Evolutionary conservation across 2,113 vertebrate genomes (phyloP).

Genomic region (Synodontis membranacea): DNA sequence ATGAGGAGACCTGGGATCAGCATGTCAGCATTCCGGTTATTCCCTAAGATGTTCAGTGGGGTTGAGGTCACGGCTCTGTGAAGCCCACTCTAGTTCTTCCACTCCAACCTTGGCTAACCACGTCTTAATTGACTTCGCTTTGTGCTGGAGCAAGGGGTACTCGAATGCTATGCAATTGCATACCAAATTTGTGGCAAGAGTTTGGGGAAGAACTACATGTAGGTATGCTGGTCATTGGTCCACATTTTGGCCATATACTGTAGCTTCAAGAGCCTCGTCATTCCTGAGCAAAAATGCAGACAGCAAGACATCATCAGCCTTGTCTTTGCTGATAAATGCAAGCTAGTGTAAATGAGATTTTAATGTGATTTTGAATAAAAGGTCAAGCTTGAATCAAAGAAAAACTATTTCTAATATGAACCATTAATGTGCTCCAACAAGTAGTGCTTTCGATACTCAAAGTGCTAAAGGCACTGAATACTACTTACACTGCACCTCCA

Average conservation of each 20-base stretch:
- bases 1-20: neutral
- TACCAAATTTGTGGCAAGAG: neutral
- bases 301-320: neutral
- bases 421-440: neutral
- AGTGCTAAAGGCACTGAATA: neutral
- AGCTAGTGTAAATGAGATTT: neutral
- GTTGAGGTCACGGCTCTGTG: neutral
- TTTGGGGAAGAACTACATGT: neutral
- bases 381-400: neutral
- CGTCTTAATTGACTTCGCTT: neutral
- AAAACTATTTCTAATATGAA: neutral
- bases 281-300: neutral
- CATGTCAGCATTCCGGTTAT: neutral
- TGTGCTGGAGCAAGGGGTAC: neutral
- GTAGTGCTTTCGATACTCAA: neutral
- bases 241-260: neutral
- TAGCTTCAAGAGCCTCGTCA: neutral
- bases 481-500: constrained; percentile 96
- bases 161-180: neutral
- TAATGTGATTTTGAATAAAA: constrained; percentile 5
- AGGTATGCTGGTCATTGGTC: neutral
- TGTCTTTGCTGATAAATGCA: neutral
- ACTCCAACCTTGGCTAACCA: neutral
- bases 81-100: neutral
- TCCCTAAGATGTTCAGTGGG: neutral